phyloP scores from a whole-genome alignment of 1,140 invertebrate species.

The Calycopis cecrops region DNA sequence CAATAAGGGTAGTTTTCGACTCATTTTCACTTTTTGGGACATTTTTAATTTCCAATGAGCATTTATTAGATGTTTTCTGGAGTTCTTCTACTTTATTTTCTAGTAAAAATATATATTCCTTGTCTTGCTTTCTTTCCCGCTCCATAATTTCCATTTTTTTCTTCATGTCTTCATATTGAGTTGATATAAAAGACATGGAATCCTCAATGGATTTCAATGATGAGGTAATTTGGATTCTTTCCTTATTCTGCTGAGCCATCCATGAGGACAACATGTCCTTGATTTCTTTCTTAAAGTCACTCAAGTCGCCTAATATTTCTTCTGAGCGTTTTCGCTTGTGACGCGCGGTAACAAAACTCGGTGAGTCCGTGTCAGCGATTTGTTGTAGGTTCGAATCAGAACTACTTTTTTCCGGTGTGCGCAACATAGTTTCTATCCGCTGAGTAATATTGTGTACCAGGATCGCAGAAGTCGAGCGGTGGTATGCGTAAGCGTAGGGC shows the following conservation, averaged over 20 bases:
- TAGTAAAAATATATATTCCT: constrained; percentile 16
- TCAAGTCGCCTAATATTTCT: constrained; percentile 14
- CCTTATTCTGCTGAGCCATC: constrained; percentile 18
- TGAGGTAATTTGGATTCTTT: constrained; percentile 14
- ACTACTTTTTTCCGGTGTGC: constrained; percentile 11
- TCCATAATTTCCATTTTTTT: constrained; percentile 13
- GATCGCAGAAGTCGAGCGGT: not conserved
- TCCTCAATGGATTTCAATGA: constrained; percentile 23
- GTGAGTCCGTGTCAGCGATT: not conserved
- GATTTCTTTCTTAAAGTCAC: constrained; percentile 20
- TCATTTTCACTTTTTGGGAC: constrained; percentile 20
- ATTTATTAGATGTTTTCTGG: constrained; percentile 17
- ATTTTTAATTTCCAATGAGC: constrained; percentile 18
- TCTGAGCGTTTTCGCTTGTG: constrained; percentile 19
- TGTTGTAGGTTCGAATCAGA: constrained; percentile 10
- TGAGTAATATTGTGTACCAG: constrained; percentile 4
- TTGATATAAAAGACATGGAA: constrained; percentile 18
- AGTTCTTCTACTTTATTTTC: constrained; percentile 21
- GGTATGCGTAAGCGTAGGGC: too few species aligned
- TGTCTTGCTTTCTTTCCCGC: constrained; percentile 19
- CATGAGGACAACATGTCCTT: constrained; percentile 20
- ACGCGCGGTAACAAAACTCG: constrained; percentile 1
- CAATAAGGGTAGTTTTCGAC: constrained; percentile 17
- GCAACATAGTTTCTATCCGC: not conserved
- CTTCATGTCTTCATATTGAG: constrained; percentile 21